A percentile compares a stretch with the other conserved stretches of the same genome.
These are phyloP conservation scores for Sus scrofa DNA, from an alignment of 2,113 vertebrate species.

Conservation along the genomic window T2T-Sscrofa CM000817.6:10150001-10150500, in stretches of 20 bases:
- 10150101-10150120: background rate
- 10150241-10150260: conserved; percentile 77
- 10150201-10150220: conserved; percentile 59
- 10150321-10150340: conserved; percentile 78
- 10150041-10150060: background rate
- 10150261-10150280: conserved; percentile 81
- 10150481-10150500: conserved; percentile 87
- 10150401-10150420: conserved; percentile 76
- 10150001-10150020: background rate
- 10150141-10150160: conserved; percentile 68
- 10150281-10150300: conserved; percentile 70
- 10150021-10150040: conserved; percentile 47
- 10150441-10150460: conserved; percentile 63
- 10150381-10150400: conserved; percentile 75
- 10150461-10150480: conserved; percentile 77
- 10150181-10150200: conserved; percentile 75
- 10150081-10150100: background rate
- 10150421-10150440: conserved; percentile 72
- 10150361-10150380: conserved; percentile 76
- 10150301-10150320: conserved; percentile 33
- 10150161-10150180: background rate
- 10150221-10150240: conserved; percentile 63
- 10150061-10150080: background rate
- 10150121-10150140: conserved; percentile 68
- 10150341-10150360: conserved; percentile 72